Evolutionary conservation across 2,113 vertebrate species (phyloP).

Genomic region (Oryzias woworae): DNA sequence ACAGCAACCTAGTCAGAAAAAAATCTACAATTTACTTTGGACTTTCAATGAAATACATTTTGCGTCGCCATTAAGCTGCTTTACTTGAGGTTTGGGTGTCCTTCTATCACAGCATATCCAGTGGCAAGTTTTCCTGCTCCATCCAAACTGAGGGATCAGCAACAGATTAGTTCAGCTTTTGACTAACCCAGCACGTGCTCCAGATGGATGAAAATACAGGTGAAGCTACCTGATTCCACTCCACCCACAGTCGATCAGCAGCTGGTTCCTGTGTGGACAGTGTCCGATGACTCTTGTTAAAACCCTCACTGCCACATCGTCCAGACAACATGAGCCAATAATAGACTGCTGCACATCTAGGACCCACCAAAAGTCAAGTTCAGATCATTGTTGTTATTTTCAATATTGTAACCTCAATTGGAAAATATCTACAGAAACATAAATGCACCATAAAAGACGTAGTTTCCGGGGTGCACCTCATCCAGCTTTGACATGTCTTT

Average conservation of each 20-base stretch:
- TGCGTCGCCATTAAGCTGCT: not conserved
- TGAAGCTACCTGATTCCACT: constrained; percentile 62
- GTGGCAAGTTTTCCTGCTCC: constrained; percentile 66
- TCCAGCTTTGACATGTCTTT: constrained; percentile 80
- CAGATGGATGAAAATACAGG: not conserved
- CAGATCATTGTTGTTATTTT: not conserved
- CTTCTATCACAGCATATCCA: constrained; percentile 81
- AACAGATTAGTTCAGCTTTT: not conserved
- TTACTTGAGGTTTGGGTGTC: constrained; percentile 81
- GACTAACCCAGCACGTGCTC: not conserved
- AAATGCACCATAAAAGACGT: constrained; percentile 82
- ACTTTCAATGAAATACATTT: not conserved
- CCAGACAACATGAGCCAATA: constrained; percentile 81
- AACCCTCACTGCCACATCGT: constrained; percentile 83
- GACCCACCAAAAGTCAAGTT: not conserved
- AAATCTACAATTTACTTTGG: constrained; percentile 6
- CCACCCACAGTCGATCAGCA: constrained; percentile 86
- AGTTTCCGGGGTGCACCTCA: constrained; percentile 87
- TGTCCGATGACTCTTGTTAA: constrained; percentile 82
- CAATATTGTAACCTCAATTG: not conserved
- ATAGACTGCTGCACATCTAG: constrained; percentile 82
- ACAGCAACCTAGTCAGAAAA: constrained; percentile 71
- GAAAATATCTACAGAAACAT: constrained; percentile 40
- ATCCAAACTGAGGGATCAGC: constrained; percentile 74
- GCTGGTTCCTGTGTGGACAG: constrained; percentile 82